Base-by-base conservation (phyloP, 2,797 vertebrate genomes). In the Fistularia tabacaria region DNA sequence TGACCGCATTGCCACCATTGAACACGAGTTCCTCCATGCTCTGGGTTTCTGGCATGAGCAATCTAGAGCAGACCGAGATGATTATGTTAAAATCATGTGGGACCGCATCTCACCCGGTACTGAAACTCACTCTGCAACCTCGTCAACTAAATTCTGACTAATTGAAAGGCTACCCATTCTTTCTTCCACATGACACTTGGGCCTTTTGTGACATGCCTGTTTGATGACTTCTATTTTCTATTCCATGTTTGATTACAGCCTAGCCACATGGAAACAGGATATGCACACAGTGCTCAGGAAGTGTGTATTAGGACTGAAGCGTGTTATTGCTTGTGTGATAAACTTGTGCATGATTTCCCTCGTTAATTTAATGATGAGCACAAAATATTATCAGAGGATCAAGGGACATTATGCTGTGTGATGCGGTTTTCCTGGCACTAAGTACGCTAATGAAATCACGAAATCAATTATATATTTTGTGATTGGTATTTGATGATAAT, bases 21-120 rank as follows among this genome's bases (percentile, higher is more conserved):
- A 97, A 46, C 95, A 98, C 0, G 95, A 98, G 77, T 94, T 98
- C 65, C 92, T 98, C 25, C 95, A 98, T 0, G 92, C 94, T 0
- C 80, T 98, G 80, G 94, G 95, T 1, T 96, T 98, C 88, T 96
- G 93, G 94, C 95, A 98, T 0, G 95, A 98, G 73, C 94, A 96
- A 82, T 98, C 95, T 0, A 90, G 94, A 3, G 73, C 92, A 0
- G 95, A 97, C 74, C 85, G 94, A 0, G 89, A 95, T 3, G 95
- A 97, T 72, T 98, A 98, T 0, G 93, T 97, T 54, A 69, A 15
- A 6, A 96, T 98, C 9, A 59, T 92, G 57, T 92, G 92, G 93
- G 91, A 95, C 52, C 89, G 79, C 67, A 94, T 98, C 86, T 80
- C 46, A 44, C 11, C 73, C 14, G 94, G 95, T 98, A 90, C 14